Conservation (phyloP, 2,888 invertebrate genomes). For the Drosophila suboccidentalis region DNA sequence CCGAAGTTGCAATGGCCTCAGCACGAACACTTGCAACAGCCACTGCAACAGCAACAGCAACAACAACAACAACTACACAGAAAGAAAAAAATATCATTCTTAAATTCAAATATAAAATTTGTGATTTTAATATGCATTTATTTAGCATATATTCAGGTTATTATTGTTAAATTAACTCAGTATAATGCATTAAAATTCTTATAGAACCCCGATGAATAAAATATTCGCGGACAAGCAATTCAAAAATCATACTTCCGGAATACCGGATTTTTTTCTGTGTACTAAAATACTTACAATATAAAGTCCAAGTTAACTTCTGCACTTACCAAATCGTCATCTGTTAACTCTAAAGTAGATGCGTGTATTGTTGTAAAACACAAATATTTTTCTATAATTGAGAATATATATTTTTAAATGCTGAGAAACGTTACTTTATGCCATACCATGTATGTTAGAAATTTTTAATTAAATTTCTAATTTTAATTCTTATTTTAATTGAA, state of each 20-base stretch:
- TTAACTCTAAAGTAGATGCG: constrained; percentile 28
- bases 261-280: no score
- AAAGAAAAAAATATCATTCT: no score
- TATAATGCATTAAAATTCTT: no score
- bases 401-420: neutral
- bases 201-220: no score
- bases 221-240: no score
- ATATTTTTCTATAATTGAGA: neutral
- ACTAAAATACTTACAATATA: constrained; percentile 29
- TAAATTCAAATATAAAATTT: no score
- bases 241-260: no score
- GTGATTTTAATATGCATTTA: no score
- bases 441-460: neutral
- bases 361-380: neutral
- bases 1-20: constrained; percentile 62
- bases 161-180: no score
- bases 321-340: constrained; percentile 60
- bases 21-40: constrained; percentile 15
- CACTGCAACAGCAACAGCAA: constrained; percentile 43
- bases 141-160: no score
- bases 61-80: constrained; percentile 22
- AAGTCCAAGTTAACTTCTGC: constrained; percentile 36
- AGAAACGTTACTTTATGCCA: neutral
- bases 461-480: neutral
- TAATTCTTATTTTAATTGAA: neutral